These are phyloP conservation scores for Aspidapion aeneum DNA, from an alignment of 2,888 invertebrate genomes.

Conservation along the genomic window DNA sequence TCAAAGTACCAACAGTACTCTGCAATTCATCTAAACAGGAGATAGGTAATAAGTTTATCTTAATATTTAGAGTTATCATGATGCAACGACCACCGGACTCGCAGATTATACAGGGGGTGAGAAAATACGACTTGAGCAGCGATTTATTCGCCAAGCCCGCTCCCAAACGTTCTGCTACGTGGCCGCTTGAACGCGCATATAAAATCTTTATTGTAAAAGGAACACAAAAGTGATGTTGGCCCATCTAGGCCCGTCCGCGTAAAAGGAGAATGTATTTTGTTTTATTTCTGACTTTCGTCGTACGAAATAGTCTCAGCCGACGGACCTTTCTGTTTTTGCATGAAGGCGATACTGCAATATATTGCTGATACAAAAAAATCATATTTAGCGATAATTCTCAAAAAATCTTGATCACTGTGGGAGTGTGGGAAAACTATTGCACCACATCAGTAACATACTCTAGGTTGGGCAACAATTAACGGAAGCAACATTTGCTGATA, in stretches of 20 bases:
- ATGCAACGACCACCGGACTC: background rate
- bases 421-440: too few relatives aligned
- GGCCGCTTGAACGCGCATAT: slow-evolving; percentile 22
- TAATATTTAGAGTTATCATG: too few relatives aligned
- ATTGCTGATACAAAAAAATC: too few relatives aligned
- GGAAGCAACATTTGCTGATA: too few relatives aligned
- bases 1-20: too few relatives aligned
- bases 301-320: background rate
- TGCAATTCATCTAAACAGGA: too few relatives aligned
- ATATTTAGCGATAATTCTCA: too few relatives aligned
- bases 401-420: too few relatives aligned
- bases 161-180: slow-evolving; percentile 21
- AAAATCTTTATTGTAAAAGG: slow-evolving; percentile 24
- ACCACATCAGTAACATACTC: too few relatives aligned
- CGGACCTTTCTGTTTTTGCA: background rate
- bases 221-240: slow-evolving; percentile 15
- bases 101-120: slow-evolving; percentile 15
- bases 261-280: background rate
- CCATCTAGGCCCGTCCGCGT: background rate
- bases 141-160: slow-evolving; percentile 19
- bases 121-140: slow-evolving; percentile 21
- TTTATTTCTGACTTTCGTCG: background rate
- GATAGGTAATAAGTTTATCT: too few relatives aligned
- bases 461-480: too few relatives aligned
- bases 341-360: too few relatives aligned